phyloP scores from a whole-genome alignment of 1,140 invertebrate species.

The Hycleus cichorii region DNA sequence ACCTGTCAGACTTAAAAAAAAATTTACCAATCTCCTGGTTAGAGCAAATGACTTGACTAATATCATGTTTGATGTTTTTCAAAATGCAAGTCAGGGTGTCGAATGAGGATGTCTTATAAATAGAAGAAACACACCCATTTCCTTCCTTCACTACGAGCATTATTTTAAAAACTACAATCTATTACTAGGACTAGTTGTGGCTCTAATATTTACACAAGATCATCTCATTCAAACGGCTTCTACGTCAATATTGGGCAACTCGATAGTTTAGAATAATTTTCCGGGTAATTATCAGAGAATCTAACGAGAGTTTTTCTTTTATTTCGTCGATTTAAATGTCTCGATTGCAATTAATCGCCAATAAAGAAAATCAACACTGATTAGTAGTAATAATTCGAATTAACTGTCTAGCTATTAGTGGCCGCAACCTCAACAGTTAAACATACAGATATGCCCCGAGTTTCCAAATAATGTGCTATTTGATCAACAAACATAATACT shows the following conservation, averaged over 20 bases:
- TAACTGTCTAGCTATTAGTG: conserved; percentile 13
- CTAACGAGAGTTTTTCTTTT: too few relatives aligned
- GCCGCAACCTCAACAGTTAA: conserved; percentile 25
- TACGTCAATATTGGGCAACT: neutral
- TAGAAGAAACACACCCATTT: conserved; percentile 14
- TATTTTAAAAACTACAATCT: too few relatives aligned
- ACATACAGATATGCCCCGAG: conserved; percentile 17
- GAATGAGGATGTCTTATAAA: conserved; percentile 15
- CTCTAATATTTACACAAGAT: too few relatives aligned
- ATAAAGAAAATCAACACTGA: conserved; percentile 13
- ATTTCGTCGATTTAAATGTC: too few relatives aligned
- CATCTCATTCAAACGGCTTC: conserved; percentile 5
- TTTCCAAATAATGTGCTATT: conserved; percentile 23
- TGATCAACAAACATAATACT: conserved; percentile 31
- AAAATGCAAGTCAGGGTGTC: conserved; percentile 23
- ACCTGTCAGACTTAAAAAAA: conserved; percentile 9
- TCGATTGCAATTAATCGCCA: conserved; percentile 3
- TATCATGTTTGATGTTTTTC: conserved; percentile 13
- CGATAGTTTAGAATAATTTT: neutral
- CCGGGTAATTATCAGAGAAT: too few relatives aligned
- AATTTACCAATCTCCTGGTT: conserved; percentile 6
- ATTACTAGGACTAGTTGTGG: too few relatives aligned
- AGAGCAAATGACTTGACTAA: conserved; percentile 22
- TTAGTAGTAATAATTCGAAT: conserved; percentile 22
- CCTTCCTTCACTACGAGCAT: conserved; percentile 3